Base-by-base conservation (phyloP, 2,797 vertebrate genomes). In the Anas acuta region DNA sequence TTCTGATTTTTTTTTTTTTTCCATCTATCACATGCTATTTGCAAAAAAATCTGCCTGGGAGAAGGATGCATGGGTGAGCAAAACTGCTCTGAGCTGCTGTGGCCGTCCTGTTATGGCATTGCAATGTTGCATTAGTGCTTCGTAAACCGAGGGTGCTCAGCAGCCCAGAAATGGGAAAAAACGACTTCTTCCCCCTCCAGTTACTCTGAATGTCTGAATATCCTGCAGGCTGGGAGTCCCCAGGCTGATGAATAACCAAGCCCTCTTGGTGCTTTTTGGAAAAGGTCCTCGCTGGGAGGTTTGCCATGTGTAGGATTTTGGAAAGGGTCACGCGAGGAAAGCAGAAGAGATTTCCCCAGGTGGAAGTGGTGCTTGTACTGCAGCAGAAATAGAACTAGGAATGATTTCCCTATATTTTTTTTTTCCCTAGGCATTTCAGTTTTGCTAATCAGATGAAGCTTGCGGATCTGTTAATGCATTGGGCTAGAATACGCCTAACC, bases 401-500 rank as follows among this genome's bases (percentile, higher is more conserved):
- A 79, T 80, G 64, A 94, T 84, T 95, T 96, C 71, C 77, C 90
- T 77, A 1, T 41, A 39, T 43, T 18, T 23, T 53, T 53, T 25
- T 51, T 35, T 9, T 0, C 89, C 85, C 26, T 1, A 30, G 93
- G 90, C 85, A 39, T 87, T 94, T 87, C 7, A 7, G 23, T 84
- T 93, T 81, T 76, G n/a, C 81, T 87, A 94, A 87, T 94, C 22
- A 20, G 94, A 86, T 4, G 0, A 70, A 89, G 77, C 84, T 70
- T 20, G 8, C 47, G 75, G 84, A 60, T 64, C 74, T 82, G 88
- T 84, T 90, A 84, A 92, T 92, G 88, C 1, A 0, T 32, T 49
- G 86, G 79, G n/a, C 90, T 92, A 93, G 83, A 92, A 93, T 58
- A 83, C 3, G 54, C 60, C 93, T 57, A 84, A 82, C 88, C 90